Percentiles rank a stretch among this genome's conserved stretches.
Evolutionary conservation across 2,797 vertebrate species (phyloP).

Genomic region (Artibeus jamaicensis): DNA sequence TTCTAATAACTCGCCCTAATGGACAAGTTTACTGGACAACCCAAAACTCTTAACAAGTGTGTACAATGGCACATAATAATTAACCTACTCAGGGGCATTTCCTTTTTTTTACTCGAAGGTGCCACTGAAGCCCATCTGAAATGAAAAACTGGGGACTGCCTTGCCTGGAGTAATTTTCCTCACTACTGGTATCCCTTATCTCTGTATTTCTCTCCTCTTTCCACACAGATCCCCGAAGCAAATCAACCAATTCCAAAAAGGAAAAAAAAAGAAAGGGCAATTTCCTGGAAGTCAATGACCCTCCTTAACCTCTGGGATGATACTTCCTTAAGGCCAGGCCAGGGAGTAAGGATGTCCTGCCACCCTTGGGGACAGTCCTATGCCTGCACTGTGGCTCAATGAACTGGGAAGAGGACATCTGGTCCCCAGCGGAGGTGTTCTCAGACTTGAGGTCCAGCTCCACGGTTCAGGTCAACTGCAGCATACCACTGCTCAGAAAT

Average conservation of each 20-base stretch:
- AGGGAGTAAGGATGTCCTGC: background rate
- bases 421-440: background rate
- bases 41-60: background rate
- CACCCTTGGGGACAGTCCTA: background rate
- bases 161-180: background rate
- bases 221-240: background rate
- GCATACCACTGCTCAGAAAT: background rate
- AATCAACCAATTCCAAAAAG: background rate
- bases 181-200: background rate
- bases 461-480: background rate
- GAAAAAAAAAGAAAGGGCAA: background rate
- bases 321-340: background rate
- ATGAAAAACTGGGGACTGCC: background rate
- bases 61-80: background rate
- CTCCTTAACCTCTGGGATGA: background rate
- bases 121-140: background rate
- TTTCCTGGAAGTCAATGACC: background rate
- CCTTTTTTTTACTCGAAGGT: background rate
- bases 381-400: background rate
- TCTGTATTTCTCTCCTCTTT: background rate
- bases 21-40: background rate
- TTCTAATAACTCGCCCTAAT: background rate
- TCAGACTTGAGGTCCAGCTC: background rate
- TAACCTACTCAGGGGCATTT: background rate
- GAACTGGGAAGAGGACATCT: background rate